Evolutionary conservation across 2,113 vertebrate genomes (phyloP).

Genomic region (Pituophis catenifer): DNA sequence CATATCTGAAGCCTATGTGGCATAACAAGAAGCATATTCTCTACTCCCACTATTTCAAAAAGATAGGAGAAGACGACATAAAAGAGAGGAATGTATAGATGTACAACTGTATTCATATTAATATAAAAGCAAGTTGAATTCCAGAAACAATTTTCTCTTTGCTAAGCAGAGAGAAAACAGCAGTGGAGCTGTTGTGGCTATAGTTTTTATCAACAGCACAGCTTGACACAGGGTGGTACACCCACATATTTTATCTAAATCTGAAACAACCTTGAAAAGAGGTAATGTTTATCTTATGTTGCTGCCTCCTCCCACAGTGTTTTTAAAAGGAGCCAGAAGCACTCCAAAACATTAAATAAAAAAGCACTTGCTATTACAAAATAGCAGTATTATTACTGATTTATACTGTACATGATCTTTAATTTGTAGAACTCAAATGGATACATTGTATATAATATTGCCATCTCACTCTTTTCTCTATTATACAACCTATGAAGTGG

Average conservation of each 20-base stretch:
- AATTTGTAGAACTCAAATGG: not conserved
- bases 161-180: not conserved
- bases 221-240: not conserved
- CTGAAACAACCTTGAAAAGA: not conserved
- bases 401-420: not conserved
- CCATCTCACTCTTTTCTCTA: not conserved
- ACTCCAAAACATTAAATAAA: not conserved
- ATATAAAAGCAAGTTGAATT: not conserved
- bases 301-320: not conserved
- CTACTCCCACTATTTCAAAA: not conserved
- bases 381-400: not conserved
- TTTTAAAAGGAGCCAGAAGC: not conserved
- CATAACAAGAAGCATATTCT: not conserved
- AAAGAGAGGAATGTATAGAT: not conserved
- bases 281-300: not conserved
- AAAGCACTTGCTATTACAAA: not conserved
- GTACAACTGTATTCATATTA: not conserved
- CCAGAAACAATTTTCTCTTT: not conserved
- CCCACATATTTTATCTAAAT: not conserved
- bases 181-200: not conserved
- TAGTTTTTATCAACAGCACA: not conserved
- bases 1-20: not conserved
- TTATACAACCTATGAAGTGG: not conserved
- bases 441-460: not conserved
- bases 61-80: not conserved